Conservation (phyloP, 2,888 invertebrate species). For the Laothoe populi region DNA sequence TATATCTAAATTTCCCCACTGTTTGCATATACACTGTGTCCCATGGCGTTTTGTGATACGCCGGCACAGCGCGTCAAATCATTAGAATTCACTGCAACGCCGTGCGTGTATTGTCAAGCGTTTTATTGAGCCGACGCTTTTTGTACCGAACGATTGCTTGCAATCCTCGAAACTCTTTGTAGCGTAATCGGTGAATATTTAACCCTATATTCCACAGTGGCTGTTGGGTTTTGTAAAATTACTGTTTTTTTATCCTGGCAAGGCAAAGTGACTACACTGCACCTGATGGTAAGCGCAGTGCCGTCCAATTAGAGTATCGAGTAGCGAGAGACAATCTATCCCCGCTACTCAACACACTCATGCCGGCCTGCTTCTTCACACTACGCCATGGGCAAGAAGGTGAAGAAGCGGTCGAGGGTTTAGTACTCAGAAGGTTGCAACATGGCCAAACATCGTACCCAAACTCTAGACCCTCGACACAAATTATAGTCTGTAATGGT, state of each 20-base stretch:
- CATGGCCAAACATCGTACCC: too few species aligned
- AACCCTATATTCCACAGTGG: background rate
- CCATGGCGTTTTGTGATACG: conserved; percentile 25
- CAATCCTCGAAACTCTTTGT: conserved; percentile 33
- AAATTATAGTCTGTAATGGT: too few species aligned
- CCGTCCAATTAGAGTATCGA: too few species aligned
- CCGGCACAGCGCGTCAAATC: conserved; percentile 30
- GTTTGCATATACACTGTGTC: background rate
- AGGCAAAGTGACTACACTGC: too few species aligned
- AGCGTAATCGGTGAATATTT: conserved; percentile 2
- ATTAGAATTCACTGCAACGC: conserved; percentile 48
- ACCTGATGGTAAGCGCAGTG: too few species aligned
- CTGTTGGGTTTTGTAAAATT: background rate
- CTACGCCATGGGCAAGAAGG: too few species aligned
- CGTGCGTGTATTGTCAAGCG: conserved; percentile 40
- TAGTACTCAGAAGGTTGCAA: too few species aligned
- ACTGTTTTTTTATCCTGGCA: background rate
- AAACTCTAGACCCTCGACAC: too few species aligned
- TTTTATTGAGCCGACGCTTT: conserved; percentile 43
- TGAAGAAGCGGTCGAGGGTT: too few species aligned
- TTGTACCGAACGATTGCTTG: conserved; percentile 42
- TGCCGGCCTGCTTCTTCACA: too few species aligned
- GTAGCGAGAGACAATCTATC: too few species aligned
- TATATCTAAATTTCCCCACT: background rate
- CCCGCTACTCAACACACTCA: too few species aligned